phyloP scores from a whole-genome alignment of 2,797 vertebrate species.

The Sciaenops ocellatus region DNA sequence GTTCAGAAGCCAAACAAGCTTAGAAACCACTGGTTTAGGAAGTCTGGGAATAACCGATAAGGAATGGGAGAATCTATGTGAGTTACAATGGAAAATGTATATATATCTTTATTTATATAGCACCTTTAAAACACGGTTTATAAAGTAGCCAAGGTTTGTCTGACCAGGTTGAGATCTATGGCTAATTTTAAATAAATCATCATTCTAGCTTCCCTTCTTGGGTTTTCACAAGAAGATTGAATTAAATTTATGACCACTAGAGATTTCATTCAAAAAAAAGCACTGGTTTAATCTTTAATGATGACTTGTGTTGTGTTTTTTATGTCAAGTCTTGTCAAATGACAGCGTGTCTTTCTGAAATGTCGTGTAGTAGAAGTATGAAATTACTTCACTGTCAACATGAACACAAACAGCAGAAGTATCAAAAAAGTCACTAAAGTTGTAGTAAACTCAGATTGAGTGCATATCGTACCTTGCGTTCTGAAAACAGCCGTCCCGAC shows the following conservation, averaged over 20 bases:
- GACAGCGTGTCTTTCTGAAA: neutral
- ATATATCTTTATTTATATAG: no score
- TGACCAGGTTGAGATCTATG: no score
- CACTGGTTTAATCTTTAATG: neutral
- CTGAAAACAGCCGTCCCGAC: conserved; percentile 48
- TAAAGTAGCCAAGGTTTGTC: no score
- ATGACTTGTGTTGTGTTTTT: neutral
- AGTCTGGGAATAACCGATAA: no score
- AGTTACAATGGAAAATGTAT: no score
- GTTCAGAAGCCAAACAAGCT: neutral
- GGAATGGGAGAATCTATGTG: no score
- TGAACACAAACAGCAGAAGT: neutral
- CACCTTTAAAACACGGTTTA: no score
- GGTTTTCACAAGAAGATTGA: no score
- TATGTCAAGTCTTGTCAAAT: neutral
- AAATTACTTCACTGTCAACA: neutral
- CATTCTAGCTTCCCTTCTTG: no score
- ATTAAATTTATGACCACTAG: no score
- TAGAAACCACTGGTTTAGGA: neutral
- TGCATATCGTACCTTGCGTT: conserved; percentile 61
- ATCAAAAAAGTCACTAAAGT: no score
- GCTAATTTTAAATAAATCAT: no score
- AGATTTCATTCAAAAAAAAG: neutral
- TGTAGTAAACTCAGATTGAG: neutral
- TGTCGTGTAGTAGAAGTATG: neutral